Base-by-base conservation (phyloP, 2,888 invertebrate genomes). In the Scelioninae gen. 1 region DNA sequence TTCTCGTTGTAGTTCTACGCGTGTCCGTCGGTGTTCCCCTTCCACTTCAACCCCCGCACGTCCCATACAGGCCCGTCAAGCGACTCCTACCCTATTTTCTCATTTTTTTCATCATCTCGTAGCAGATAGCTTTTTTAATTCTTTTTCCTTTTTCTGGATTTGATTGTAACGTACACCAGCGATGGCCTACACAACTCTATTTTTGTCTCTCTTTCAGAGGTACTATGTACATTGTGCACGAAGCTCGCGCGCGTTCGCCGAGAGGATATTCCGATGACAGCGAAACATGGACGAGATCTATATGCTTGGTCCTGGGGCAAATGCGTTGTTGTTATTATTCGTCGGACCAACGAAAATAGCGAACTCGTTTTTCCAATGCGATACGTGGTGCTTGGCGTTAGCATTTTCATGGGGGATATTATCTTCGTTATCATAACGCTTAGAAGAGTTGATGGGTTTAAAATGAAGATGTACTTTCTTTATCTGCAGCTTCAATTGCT, bases 61-160 rank as follows among this genome's bases (percentile, higher is more conserved):
- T 8, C 38, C 38, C 56, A 16, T 45, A n/a, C 49, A 75, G 66
- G 62, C 71, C 72, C 76, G 72, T 71, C 76, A 76, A 79, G 75
- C 78, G 66, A 79, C 79, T 84, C 72, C 82, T 78, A 74, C 69
- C 82, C 78, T 79, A 60, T 65, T 81, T 49, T 66, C 66, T 74
- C 84, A 74, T 82, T 77, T 84, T 84, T 78, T 84, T 84, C 82
- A 81, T 85, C 84, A 86, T 87, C 87, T 86, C 87, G 82, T 68
- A 85, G 88, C 86, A 89, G 87, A 91, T 90, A 89, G 89, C 88
- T 90, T 89, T 91, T 90, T 90, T 88, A 90, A 89, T 89, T 88
- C 86, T 87, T 88, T 88, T 87, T 88, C 86, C 85, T 88, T 90
- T 90, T 89, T 89, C 86, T 84, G 87, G 87, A 89, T 90, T 89